Evolutionary conservation across 1,140 invertebrate genomes (phyloP), one percentile per base, ranked within the genome.

Genomic region (Achatina immaculata): DNA sequence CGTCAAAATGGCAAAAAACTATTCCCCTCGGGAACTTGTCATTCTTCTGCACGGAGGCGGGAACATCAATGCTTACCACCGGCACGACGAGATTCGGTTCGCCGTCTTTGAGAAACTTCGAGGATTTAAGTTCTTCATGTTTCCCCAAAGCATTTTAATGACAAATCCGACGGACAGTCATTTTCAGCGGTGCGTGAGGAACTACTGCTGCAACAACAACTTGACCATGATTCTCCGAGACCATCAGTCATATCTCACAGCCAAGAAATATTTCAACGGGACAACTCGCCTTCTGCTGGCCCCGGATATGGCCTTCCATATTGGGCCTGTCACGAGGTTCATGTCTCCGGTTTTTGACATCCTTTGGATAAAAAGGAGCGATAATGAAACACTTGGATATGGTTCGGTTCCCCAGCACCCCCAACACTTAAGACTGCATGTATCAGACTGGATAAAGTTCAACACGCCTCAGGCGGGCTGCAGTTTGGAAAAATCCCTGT

Each of bases 11-110:
- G 51, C 43, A n/a, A 19, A 38, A 9, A 45, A 43, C 1, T 82
- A 74, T 36, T 42, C 51, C 24, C 31, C 16, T 34, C 40, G 73
- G 1, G 68, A 84, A 7, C 42, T 82, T 0, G 75, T 86, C 14
- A 79, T 84, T 24, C 72, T 85, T 0, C 28, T 83, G 1, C 82
- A 85, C 1, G 85, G 85, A 21, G 85, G 83, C 2, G 85, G 85
- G 7, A 84, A 86, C 69, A 68, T 86, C 24, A 68, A 81, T 24
- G 85, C 82, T 0, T 82, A 85, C 34, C n/a, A 68, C 9, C 0
- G 28, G 6, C 55, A 65, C 1, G 81, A 84, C 21, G 1, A 42
- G 6, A 14, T 82, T 0, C 34, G 78, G 31, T 16, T 38, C 7
- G 58, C 42, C n/a, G 69, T 81, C 11, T 43, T 84, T 9, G 65